A percentile compares a stretch with the other conserved stretches of the same genome.
These are phyloP conservation scores for Copidosoma aretas DNA, from an alignment of 2,888 invertebrate genomes.

Conservation along the genomic window DNA sequence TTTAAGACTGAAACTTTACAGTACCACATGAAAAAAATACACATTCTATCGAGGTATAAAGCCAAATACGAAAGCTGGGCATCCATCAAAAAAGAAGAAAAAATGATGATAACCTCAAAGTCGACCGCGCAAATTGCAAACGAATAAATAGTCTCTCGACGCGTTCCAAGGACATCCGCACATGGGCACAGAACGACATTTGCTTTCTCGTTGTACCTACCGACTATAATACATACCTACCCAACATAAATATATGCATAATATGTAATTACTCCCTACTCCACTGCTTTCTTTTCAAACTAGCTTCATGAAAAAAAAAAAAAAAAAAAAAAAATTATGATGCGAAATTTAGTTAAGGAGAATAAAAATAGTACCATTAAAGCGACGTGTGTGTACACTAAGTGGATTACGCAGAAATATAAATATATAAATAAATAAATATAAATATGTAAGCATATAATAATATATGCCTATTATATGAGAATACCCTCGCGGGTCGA, in stretches of 20 bases:
- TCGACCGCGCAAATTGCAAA: slow-evolving; percentile 7
- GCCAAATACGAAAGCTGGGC: no score
- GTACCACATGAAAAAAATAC: slow-evolving; percentile 24
- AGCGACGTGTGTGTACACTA: slow-evolving; percentile 20
- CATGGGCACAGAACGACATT: no score
- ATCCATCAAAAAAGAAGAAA: not conserved
- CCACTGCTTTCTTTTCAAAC: slow-evolving; percentile 7
- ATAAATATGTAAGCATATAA: slow-evolving; percentile 21
- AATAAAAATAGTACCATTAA: slow-evolving; percentile 30
- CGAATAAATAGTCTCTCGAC: not conserved
- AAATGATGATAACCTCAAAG: slow-evolving; percentile 4
- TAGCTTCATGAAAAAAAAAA: not conserved
- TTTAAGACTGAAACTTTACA: slow-evolving; percentile 53
- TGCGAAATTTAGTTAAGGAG: slow-evolving; percentile 9
- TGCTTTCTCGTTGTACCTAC: no score
- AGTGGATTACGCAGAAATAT: slow-evolving; percentile 39
- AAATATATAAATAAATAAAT: slow-evolving; percentile 41
- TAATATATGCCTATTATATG: slow-evolving; percentile 16
- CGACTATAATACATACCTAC: slow-evolving; percentile 1
- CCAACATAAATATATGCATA: not conserved
- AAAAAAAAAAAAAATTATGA: slow-evolving; percentile 22
- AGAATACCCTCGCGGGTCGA: slow-evolving; percentile 47
- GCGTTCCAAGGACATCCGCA: slow-evolving; percentile 7
- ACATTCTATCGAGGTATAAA: not conserved
- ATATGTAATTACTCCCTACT: slow-evolving; percentile 11